Conservation (phyloP, 1,140 invertebrate genomes). For the Drosophila triauraria region DNA sequence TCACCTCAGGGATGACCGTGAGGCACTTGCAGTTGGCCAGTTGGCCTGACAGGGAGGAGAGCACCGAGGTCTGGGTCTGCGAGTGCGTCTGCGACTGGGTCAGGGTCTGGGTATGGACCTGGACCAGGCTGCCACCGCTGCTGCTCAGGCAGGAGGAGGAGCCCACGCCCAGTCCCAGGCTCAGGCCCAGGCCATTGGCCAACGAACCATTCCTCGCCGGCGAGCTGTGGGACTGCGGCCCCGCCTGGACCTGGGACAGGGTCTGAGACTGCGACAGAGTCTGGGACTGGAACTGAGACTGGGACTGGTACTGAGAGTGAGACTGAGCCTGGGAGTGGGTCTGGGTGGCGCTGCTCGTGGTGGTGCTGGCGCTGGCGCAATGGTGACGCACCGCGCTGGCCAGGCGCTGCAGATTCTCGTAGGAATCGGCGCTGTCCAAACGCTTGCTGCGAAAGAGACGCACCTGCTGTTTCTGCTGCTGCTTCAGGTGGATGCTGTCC, state of each 20-base stretch:
- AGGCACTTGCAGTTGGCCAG: slow-evolving; percentile 75
- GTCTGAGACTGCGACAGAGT: slow-evolving; percentile 8
- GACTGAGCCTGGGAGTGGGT: slow-evolving; percentile 30
- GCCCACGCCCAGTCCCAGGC: slow-evolving; percentile 86
- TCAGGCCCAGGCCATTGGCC: slow-evolving; percentile 82
- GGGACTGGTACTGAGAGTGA: slow-evolving; percentile 2
- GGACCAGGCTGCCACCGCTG: slow-evolving; percentile 63
- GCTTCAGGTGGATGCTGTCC: slow-evolving; percentile 83
- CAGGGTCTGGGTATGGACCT: slow-evolving; percentile 37
- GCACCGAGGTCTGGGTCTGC: slow-evolving; percentile 45
- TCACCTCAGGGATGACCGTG: slow-evolving; percentile 77
- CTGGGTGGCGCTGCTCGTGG: slow-evolving; percentile 44
- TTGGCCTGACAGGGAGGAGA: slow-evolving; percentile 23
- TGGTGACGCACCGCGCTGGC: slow-evolving; percentile 63
- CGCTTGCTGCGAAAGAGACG: slow-evolving; percentile 82
- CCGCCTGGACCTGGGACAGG: slow-evolving; percentile 17
- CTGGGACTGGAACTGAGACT: slow-evolving; percentile 9
- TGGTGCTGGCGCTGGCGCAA: slow-evolving; percentile 60
- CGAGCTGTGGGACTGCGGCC: slow-evolving; percentile 83
- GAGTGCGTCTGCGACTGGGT: slow-evolving; percentile 40
- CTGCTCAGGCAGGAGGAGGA: slow-evolving; percentile 71
- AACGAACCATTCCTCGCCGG: slow-evolving; percentile 88
- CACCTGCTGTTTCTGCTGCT: slow-evolving; percentile 82
- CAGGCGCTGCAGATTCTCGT: slow-evolving; percentile 82
- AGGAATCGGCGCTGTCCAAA: slow-evolving; percentile 76